Evolutionary conservation across 1,140 invertebrate genomes (phyloP), one percentile per base, ranked within the genome.

Genomic region (Xylocopa sonorina): DNA sequence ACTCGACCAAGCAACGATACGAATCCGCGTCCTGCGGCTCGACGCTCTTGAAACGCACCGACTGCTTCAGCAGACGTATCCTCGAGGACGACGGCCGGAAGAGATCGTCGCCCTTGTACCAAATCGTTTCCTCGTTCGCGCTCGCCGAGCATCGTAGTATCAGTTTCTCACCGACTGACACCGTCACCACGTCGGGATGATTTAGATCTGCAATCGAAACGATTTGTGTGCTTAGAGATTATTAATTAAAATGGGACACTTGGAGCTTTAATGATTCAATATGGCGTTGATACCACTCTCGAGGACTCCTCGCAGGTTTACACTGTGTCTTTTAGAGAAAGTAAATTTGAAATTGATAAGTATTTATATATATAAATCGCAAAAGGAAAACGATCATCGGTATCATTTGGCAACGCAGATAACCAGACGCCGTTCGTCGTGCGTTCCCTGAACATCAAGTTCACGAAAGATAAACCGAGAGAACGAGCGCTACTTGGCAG

Each of bases 91-190:
- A 27, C 2, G 83, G 69, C 0, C 24, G 73, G 16, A 92, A 78
- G 2, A 82, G 21, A 0, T 85, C 83, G 34, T 86, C 87, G 46
- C 92, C 83, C 64, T 91, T 92, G 82, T 90, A 92, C 92, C 92
- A 93, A 0, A 66, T 83, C 0, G 84, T 83, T 18, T 88, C 78
- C 7, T 51, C 71, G 3, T 88, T 78, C 1, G 84, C 62, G 6
- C 87, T 84, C 3, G 80, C 51, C 2, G 78, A 53, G 76, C 92
- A 93, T 24, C 89, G 78, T n/a, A 93, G 50, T n/a, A 57, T 88
- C 18, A 93, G 68, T 58, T 85, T 91, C 10, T 92, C 91, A 9
- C 89, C 89, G 14, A 72, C 68, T 7, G 76, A 80, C 18, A 91
- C 83, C n/a, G 73, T 78, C 14, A 84, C 84, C 64, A 89, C 68